Evolutionary conservation across 2,113 vertebrate species (phyloP).

Genomic region (Sorex fumeus): DNA sequence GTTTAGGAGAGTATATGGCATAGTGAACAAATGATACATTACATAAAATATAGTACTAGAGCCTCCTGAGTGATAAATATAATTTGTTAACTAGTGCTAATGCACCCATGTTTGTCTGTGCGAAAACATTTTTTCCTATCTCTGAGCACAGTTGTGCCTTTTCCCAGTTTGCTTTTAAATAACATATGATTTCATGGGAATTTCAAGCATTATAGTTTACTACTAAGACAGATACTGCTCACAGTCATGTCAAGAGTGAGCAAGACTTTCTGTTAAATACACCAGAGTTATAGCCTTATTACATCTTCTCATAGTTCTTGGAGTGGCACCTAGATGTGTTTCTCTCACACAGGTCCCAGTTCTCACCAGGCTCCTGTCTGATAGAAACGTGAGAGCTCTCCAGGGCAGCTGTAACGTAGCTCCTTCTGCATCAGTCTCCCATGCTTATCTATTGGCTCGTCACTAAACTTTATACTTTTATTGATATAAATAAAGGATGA

Average conservation of each 20-base stretch:
- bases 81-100: neutral
- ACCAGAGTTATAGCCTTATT: neutral
- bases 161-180: neutral
- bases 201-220: neutral
- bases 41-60: neutral
- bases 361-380: neutral
- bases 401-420: neutral
- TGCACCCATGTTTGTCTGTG: neutral
- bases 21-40: neutral
- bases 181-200: neutral
- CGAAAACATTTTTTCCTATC: neutral
- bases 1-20: neutral
- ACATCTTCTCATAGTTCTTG: neutral
- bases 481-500: neutral
- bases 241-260: neutral
- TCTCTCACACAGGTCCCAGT: neutral
- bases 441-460: neutral
- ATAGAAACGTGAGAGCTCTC: neutral
- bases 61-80: neutral
- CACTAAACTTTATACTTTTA: neutral
- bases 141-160: neutral
- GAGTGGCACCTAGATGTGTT: constrained; percentile 14
- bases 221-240: neutral
- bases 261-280: neutral
- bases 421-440: neutral